Percentiles rank a stretch among this genome's conserved stretches.
phyloP scores from a whole-genome alignment of 2,888 invertebrate species.

The Yponomeuta malinellus region DNA sequence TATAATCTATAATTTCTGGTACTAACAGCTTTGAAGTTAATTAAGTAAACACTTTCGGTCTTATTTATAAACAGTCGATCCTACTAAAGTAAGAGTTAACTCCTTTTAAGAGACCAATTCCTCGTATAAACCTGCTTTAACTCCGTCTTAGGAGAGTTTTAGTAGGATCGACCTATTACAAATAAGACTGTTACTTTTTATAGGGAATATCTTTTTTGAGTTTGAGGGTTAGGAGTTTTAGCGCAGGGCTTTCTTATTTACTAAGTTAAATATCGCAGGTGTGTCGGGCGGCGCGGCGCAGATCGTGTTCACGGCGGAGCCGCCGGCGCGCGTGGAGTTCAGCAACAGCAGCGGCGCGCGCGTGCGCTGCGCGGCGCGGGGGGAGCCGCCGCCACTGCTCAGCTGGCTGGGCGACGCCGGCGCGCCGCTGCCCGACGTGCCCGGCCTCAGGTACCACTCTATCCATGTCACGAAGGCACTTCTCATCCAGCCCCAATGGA shows the following conservation, averaged over 20 bases:
- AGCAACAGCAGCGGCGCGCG: constrained; percentile 87
- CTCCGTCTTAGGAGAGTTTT: too few species aligned
- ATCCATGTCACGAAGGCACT: neutral
- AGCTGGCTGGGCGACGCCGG: constrained; percentile 86
- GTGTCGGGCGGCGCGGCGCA: constrained; percentile 37
- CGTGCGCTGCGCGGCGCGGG: constrained; percentile 85
- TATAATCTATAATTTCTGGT: too few species aligned
- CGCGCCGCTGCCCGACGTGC: constrained; percentile 81
- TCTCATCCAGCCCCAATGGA: too few species aligned
- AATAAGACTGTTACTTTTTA: too few species aligned
- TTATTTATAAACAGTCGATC: too few species aligned
- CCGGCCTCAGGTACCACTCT: constrained; percentile 79
- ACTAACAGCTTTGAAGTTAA: too few species aligned
- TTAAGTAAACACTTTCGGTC: too few species aligned
- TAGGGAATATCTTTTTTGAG: too few species aligned
- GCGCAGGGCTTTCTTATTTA: constrained; percentile 31
- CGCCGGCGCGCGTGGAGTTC: constrained; percentile 84
- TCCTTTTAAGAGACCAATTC: too few species aligned
- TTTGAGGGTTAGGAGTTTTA: constrained; percentile 16
- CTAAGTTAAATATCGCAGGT: constrained; percentile 30
- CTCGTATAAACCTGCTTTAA: too few species aligned
- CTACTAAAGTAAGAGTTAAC: too few species aligned
- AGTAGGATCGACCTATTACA: too few species aligned
- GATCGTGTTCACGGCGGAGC: constrained; percentile 82
- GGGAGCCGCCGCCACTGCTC: constrained; percentile 82